Conservation (phyloP, 2,888 invertebrate species). For the Plemyria rubiginata region DNA sequence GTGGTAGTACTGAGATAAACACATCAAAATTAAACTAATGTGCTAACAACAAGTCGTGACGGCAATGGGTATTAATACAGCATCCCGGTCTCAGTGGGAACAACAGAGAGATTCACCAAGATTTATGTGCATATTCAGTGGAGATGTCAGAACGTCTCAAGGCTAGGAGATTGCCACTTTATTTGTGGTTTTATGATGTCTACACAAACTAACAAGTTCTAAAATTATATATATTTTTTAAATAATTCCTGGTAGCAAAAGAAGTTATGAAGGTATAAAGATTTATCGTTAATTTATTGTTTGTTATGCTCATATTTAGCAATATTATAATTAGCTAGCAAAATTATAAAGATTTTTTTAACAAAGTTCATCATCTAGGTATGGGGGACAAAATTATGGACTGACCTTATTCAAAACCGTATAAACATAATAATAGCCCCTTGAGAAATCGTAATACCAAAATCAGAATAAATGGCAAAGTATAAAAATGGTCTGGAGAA, state of each 20-base stretch:
- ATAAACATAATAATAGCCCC: too few species aligned
- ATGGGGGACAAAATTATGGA: too few species aligned
- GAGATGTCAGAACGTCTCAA: constrained; percentile 61
- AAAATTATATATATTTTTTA: constrained; percentile 10
- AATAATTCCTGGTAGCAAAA: constrained; percentile 8
- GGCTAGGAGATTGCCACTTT: constrained; percentile 48
- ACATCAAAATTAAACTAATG: constrained; percentile 30
- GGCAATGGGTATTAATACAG: constrained; percentile 39
- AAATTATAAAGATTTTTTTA: too few species aligned
- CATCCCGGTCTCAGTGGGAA: constrained; percentile 49
- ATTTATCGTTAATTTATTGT: not conserved
- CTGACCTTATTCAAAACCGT: too few species aligned
- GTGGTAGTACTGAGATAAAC: not conserved
- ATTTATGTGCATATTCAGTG: constrained; percentile 64
- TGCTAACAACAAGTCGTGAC: constrained; percentile 47
- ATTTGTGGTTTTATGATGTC: constrained; percentile 34
- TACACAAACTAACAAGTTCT: constrained; percentile 20
- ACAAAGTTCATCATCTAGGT: too few species aligned
- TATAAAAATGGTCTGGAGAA: too few species aligned
- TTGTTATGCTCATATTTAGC: too few species aligned
- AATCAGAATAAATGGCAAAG: too few species aligned
- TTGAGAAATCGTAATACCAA: too few species aligned
- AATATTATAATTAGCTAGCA: too few species aligned
- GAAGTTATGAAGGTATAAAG: not conserved
- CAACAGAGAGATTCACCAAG: constrained; percentile 62